Evolutionary conservation across 2,888 invertebrate species (phyloP).

Genomic region (Ormyrus rosae): DNA sequence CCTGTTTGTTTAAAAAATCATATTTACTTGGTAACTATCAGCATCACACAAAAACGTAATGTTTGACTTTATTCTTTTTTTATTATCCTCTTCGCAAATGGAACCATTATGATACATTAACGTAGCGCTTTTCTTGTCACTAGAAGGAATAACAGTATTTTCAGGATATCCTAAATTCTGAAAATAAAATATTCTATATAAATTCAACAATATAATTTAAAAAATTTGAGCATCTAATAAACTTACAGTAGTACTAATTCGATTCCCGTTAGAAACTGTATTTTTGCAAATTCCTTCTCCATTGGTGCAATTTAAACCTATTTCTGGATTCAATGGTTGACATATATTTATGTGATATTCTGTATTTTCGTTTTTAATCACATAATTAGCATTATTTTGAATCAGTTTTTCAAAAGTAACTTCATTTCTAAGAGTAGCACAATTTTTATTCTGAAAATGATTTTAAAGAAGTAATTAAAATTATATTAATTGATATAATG

Average conservation of each 20-base stretch:
- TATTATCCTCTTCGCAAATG: conserved; percentile 58
- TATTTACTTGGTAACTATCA: conserved; percentile 30
- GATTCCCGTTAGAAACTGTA: conserved; percentile 59
- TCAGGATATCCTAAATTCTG: conserved; percentile 54
- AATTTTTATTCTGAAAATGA: conserved; percentile 58
- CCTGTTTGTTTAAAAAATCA: neutral
- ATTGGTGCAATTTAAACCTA: conserved; percentile 63
- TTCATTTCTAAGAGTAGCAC: conserved; percentile 62
- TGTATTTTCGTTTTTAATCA: conserved; percentile 61
- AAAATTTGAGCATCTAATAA: conserved; percentile 22
- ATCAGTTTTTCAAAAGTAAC: conserved; percentile 64
- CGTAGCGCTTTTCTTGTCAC: conserved; percentile 39
- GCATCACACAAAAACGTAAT: conserved; percentile 58
- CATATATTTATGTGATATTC: conserved; percentile 71
- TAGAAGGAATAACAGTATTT: conserved; percentile 31
- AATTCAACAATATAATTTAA: conserved; percentile 20
- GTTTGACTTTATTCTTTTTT: conserved; percentile 56
- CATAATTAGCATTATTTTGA: conserved; percentile 63
- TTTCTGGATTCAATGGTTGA: conserved; percentile 64
- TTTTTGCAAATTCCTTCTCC: conserved; percentile 68
- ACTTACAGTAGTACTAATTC: conserved; percentile 65
- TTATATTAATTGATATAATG: too few species aligned
- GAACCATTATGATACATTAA: conserved; percentile 53
- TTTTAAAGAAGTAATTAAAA: neutral
- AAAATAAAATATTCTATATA: conserved; percentile 22